phyloP scores from a whole-genome alignment of 1,140 invertebrate species.

The Zaprionus gabonicus region DNA sequence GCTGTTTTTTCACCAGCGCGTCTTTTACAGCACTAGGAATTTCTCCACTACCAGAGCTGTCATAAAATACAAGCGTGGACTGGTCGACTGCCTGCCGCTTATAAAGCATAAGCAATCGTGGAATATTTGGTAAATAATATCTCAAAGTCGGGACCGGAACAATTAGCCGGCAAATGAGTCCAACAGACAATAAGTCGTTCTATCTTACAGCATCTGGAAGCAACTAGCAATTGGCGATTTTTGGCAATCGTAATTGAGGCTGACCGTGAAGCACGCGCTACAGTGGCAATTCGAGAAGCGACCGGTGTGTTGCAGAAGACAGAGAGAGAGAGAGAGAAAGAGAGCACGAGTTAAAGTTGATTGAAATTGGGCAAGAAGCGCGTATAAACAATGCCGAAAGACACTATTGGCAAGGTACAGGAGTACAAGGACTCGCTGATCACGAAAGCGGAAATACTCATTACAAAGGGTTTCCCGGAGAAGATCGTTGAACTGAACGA shows the following conservation, averaged over 20 bases:
- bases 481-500: conserved; percentile 95
- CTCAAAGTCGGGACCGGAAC: neutral
- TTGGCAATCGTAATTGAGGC: conserved; percentile 5
- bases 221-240: neutral
- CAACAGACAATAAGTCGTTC: neutral
- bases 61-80: conserved; percentile 52
- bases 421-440: conserved; percentile 93
- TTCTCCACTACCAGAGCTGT: conserved; percentile 20
- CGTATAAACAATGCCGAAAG: conserved; percentile 65
- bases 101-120: conserved; percentile 16
- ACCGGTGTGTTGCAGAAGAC: neutral
- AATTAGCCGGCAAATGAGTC: neutral
- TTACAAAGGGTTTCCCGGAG: conserved; percentile 94
- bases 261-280: conserved; percentile 43
- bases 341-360: neutral
- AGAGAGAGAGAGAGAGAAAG: neutral
- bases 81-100: conserved; percentile 18
- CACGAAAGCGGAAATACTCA: conserved; percentile 92
- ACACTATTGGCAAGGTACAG: conserved; percentile 85
- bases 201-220: neutral
- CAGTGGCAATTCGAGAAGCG: conserved; percentile 22
- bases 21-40: conserved; percentile 30
- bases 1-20: neutral
- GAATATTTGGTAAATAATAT: conserved; percentile 19
- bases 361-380: neutral